Evolutionary conservation across 2,888 invertebrate species (phyloP), one percentile per base, ranked within the genome.

Genomic region (Nomada ruficornis): DNA sequence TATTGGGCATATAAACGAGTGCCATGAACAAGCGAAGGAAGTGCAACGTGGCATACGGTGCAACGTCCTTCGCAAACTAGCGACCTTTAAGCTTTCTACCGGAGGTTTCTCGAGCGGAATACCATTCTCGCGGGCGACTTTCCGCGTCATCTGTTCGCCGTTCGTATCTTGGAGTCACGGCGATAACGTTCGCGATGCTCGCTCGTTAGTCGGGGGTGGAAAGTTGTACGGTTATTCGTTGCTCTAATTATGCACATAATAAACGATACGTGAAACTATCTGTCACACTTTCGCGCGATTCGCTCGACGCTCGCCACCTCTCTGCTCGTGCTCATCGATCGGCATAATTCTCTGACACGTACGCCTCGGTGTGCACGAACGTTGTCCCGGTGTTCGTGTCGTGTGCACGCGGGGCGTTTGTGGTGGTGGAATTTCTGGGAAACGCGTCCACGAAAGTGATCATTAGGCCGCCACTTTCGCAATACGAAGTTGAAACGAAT

Each of bases 231-330:
- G 83, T 87, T 83, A 83, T 87, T 80, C 85, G 82, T 87, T 84
- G 85, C 82, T 82, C 87, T 87, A 85, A 87, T 87, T 87, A 87
- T 87, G 87, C 85, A 85, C 85, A 87, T 87, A 87, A 87, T 87
- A 87, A 87, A 87, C 83, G 77, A 79, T 85, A 87, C 82, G 87
- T 85, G 80, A 85, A 80, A 87, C 69, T 77, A 65, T 76, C 74
- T 65, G 80, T 82, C 87, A 80, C 82, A 77, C 62, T 79, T 70
- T 65, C 59, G 64, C 60, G 73, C 54, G 44, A 52, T 69, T 42
- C 60, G 57, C 68, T 15, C 62, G 23, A 54, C 54, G 63, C 36
- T 20, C 26, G 64, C 60, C 42, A 13, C 55, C 23, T 52, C 47
- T 11, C 20, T n/a, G 55, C 23, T 50, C 50, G 18, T 42, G 26